These are phyloP conservation scores for Caenorhabditis sp. DNA, from an alignment of 2,888 invertebrate species.

Conservation along the genomic window DNA sequence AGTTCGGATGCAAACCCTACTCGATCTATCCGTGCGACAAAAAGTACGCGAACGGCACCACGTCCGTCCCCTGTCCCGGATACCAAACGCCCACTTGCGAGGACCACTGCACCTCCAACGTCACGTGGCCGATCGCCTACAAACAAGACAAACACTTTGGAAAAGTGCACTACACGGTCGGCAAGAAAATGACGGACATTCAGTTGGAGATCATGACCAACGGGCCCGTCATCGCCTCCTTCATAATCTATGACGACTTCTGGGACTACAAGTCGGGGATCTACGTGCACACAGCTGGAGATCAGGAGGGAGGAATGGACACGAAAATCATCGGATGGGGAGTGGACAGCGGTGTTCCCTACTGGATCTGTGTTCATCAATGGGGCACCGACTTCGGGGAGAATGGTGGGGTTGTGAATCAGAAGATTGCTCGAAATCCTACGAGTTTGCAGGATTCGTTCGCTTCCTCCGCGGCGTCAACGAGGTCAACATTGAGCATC, in stretches of 20 bases:
- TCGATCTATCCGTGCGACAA: slow-evolving; percentile 55
- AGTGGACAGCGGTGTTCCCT: slow-evolving; percentile 52
- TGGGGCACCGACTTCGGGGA: slow-evolving; percentile 58
- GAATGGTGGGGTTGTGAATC: slow-evolving; percentile 27
- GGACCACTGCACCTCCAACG: slow-evolving; percentile 39
- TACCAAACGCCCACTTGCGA: slow-evolving; percentile 53
- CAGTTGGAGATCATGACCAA: slow-evolving; percentile 53
- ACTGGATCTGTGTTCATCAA: slow-evolving; percentile 55
- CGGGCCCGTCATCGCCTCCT: slow-evolving; percentile 54
- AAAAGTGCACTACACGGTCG: slow-evolving; percentile 48
- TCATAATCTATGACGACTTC: slow-evolving; percentile 52
- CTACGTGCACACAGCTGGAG: slow-evolving; percentile 50
- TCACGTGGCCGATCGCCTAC: slow-evolving; percentile 50
- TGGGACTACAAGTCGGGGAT: slow-evolving; percentile 55
- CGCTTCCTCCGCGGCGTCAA: slow-evolving; percentile 52
- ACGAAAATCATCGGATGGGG: slow-evolving; percentile 59
- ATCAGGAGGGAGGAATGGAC: slow-evolving; percentile 55
- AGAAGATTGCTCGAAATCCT: no score
- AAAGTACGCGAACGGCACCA: slow-evolving; percentile 42
- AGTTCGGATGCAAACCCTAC: slow-evolving; percentile 54
- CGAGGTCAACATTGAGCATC: slow-evolving; percentile 56
- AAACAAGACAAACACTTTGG: slow-evolving; percentile 54
- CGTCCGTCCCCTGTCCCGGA: slow-evolving; percentile 48
- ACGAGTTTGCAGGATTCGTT: slow-evolving; percentile 44
- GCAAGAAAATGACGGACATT: slow-evolving; percentile 55